Percentiles rank a stretch among this genome's conserved stretches.
These are phyloP conservation scores for Polyommatus icarus DNA, from an alignment of 2,888 invertebrate genomes.

Conservation along the genomic window DNA sequence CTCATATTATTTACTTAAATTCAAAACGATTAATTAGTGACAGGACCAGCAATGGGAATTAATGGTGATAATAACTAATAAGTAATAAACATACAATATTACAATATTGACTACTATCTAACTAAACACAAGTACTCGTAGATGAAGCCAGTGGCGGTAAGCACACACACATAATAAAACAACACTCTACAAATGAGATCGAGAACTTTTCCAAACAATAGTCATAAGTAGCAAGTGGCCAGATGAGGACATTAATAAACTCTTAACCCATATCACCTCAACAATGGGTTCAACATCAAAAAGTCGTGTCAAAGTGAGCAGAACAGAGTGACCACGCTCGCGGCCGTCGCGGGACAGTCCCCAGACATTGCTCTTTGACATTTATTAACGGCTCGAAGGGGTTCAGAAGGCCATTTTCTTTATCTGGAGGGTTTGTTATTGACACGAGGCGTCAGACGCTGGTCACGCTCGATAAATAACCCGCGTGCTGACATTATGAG, in stretches of 20 bases:
- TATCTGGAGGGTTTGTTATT: conserved; percentile 50
- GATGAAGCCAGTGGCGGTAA: too few species aligned
- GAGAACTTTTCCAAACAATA: too few species aligned
- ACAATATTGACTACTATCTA: too few species aligned
- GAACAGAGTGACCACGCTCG: conserved; percentile 12
- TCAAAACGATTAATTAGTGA: too few species aligned
- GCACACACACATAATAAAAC: too few species aligned
- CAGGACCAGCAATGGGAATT: too few species aligned
- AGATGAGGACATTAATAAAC: neutral
- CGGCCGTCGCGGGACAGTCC: conserved; percentile 23
- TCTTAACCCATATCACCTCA: neutral
- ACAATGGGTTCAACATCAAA: neutral
- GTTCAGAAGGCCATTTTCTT: conserved; percentile 61
- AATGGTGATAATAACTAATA: too few species aligned
- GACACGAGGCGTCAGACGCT: conserved; percentile 40
- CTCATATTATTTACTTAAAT: too few species aligned
- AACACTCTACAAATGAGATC: too few species aligned
- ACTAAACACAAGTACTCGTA: too few species aligned
- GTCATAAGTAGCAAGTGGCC: neutral
- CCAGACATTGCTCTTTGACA: conserved; percentile 52
- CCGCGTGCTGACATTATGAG: conserved; percentile 27
- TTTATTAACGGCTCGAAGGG: conserved; percentile 72
- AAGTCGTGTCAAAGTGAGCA: conserved; percentile 10
- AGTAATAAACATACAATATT: too few species aligned
- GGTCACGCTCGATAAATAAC: conserved; percentile 39